phyloP scores from a whole-genome alignment of 2,797 vertebrate genomes.

The Enoplosus armatus region DNA sequence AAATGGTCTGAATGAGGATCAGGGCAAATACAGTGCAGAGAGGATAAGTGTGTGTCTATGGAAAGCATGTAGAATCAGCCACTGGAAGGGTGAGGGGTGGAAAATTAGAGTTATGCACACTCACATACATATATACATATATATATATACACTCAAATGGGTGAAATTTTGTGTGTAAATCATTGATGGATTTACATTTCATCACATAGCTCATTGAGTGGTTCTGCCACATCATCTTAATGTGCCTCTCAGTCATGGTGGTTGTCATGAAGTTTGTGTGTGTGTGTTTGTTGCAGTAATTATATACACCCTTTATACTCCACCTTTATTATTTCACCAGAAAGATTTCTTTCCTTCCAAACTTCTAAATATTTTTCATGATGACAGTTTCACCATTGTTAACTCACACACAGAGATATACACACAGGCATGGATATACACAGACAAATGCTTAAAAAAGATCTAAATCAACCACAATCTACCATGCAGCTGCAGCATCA shows the following conservation, averaged over 20 bases:
- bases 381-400: neutral
- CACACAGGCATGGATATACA: neutral
- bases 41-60: slow-evolving; percentile 20
- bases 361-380: neutral
- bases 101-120: slow-evolving; percentile 6
- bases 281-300: slow-evolving; percentile 15
- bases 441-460: slow-evolving; percentile 9
- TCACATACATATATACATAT: neutral
- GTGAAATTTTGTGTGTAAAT: slow-evolving; percentile 25
- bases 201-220: slow-evolving; percentile 15
- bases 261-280: neutral
- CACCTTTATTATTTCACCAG: slow-evolving; percentile 34
- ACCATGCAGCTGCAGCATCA: slow-evolving; percentile 13
- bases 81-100: neutral
- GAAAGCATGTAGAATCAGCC: slow-evolving; percentile 25
- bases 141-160: neutral
- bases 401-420: slow-evolving; percentile 6
- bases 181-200: slow-evolving; percentile 21
- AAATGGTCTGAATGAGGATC: slow-evolving; percentile 56
- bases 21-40: slow-evolving; percentile 32
- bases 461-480: slow-evolving; percentile 19
- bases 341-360: slow-evolving; percentile 1
- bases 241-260: slow-evolving; percentile 5
- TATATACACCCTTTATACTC: neutral
- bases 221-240: slow-evolving; percentile 29